These are phyloP conservation scores for Trichogramma dendrolimi DNA, from an alignment of 2,888 invertebrate genomes.

Conservation along the genomic window DNA sequence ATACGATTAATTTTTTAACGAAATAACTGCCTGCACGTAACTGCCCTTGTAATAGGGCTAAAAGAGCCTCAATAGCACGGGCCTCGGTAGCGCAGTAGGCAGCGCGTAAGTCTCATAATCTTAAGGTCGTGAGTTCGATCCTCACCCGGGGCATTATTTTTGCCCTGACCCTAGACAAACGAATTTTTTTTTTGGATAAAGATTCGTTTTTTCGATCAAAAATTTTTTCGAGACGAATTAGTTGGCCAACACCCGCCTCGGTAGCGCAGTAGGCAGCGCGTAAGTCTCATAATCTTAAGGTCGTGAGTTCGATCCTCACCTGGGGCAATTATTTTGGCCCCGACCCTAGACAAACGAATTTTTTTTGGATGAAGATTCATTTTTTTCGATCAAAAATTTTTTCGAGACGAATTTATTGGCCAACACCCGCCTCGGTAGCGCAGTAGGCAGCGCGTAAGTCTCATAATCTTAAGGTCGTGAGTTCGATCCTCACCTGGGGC, in stretches of 20 bases:
- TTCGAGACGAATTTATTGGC: no score
- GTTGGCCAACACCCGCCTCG: constrained; percentile 31
- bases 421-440: constrained; percentile 42
- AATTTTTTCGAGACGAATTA: no score
- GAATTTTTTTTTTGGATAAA: no score
- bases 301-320: constrained; percentile 94
- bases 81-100: constrained; percentile 49
- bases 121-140: constrained; percentile 91
- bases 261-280: constrained; percentile 50
- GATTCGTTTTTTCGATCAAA: no score
- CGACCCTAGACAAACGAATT: no score
- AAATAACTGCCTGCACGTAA: no score
- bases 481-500: constrained; percentile 75
- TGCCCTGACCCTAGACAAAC: constrained; percentile 4
- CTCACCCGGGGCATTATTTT: constrained; percentile 75
- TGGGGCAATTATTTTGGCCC: constrained; percentile 63
- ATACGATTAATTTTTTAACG: no score
- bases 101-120: constrained; percentile 51
- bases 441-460: constrained; percentile 51
- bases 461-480: constrained; percentile 73
- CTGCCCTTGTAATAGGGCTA: no score
- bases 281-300: constrained; percentile 60
- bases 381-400: no score
- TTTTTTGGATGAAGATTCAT: no score
- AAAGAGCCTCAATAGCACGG: not conserved